Percentiles rank a stretch among this genome's conserved stretches.
Evolutionary conservation across 2,888 invertebrate genomes (phyloP).

Genomic region (Acanthosepion esculentum): DNA sequence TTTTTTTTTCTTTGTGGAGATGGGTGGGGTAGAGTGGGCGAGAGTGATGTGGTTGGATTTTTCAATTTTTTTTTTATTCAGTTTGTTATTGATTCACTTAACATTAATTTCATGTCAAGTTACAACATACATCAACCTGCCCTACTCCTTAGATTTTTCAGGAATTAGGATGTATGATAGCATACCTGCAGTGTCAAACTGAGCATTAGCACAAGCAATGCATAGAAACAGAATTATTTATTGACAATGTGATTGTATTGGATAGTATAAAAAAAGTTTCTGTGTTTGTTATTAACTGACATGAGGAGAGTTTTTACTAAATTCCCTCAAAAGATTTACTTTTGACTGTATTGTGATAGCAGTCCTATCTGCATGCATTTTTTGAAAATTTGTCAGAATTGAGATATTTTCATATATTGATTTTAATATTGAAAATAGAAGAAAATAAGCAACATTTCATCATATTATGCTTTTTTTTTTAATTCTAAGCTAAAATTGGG

Average conservation of each 20-base stretch:
- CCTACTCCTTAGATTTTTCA: background rate
- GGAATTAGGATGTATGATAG: background rate
- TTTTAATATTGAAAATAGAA: too few relatives aligned
- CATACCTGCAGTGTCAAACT: background rate
- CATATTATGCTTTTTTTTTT: too few relatives aligned
- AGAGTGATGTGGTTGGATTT: background rate
- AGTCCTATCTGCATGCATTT: too few relatives aligned
- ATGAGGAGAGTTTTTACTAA: too few relatives aligned
- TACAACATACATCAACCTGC: background rate
- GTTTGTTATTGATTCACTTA: background rate
- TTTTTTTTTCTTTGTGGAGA: background rate
- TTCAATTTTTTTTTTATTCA: background rate
- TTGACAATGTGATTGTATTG: background rate
- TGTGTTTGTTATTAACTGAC: background rate
- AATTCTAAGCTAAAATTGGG: too few relatives aligned
- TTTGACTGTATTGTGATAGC: too few relatives aligned
- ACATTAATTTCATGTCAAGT: background rate
- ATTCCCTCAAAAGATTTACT: too few relatives aligned
- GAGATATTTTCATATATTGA: too few relatives aligned
- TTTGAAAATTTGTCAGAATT: too few relatives aligned
- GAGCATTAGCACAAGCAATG: background rate
- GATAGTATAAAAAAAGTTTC: background rate
- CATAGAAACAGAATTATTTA: background rate
- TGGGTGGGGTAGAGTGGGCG: background rate
- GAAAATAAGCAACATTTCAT: too few relatives aligned